Evolutionary conservation across 1,140 invertebrate species (phyloP).

Genomic region (Drosophila malerkotliana): DNA sequence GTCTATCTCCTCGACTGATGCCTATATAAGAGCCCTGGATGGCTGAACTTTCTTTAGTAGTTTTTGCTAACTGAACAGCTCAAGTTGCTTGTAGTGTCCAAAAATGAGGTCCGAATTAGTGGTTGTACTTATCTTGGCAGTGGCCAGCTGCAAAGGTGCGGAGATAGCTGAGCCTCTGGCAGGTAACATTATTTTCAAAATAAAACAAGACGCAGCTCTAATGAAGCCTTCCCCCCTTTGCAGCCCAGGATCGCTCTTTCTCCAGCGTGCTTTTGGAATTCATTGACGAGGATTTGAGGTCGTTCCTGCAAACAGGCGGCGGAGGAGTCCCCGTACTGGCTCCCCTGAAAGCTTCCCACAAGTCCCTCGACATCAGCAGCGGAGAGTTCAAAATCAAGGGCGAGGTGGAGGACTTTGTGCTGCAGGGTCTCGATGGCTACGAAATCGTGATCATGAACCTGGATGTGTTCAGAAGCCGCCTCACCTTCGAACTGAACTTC

Average conservation of each 20-base stretch:
- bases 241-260: slow-evolving; percentile 61
- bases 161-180: slow-evolving; percentile 44
- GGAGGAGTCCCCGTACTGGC: slow-evolving; percentile 69
- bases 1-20: slow-evolving; percentile 36
- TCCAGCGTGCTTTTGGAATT: slow-evolving; percentile 43
- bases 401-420: slow-evolving; percentile 40
- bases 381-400: slow-evolving; percentile 43
- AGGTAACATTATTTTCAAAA: slow-evolving; percentile 29
- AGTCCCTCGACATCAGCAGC: slow-evolving; percentile 37
- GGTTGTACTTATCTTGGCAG: slow-evolving; percentile 43
- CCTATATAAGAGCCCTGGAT: slow-evolving; percentile 53
- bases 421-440: slow-evolving; percentile 67
- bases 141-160: slow-evolving; percentile 36
- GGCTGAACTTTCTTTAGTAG: slow-evolving; percentile 7
- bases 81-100: slow-evolving; percentile 12
- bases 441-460: slow-evolving; percentile 45
- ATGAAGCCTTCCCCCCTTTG: not conserved
- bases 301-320: slow-evolving; percentile 58
- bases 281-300: slow-evolving; percentile 44
- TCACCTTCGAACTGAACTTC: slow-evolving; percentile 53
- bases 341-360: slow-evolving; percentile 39
- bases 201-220: not conserved
- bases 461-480: slow-evolving; percentile 29
- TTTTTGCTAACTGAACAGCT: slow-evolving; percentile 2
- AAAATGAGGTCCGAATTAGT: slow-evolving; percentile 63